Evolutionary conservation across 64 coral and sea anemone genomes (phyloP).

Genomic region (Stichodactyla mertensii): DNA sequence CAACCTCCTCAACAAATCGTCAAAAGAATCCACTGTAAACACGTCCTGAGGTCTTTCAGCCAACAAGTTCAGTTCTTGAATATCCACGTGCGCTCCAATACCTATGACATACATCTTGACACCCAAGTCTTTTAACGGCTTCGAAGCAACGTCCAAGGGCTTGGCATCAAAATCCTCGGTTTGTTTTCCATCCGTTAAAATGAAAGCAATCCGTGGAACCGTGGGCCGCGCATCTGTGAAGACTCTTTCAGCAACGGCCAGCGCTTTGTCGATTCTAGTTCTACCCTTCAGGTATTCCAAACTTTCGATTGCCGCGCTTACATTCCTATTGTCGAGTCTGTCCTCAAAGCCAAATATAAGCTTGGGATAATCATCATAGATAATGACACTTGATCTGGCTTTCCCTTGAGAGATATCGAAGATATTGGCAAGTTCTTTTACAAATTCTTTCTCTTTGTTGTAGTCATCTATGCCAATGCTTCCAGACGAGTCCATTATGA

Average conservation of each 20-base stretch:
- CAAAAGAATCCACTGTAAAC: conserved; percentile 70
- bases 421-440: conserved; percentile 67
- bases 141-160: conserved; percentile 46
- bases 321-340: conserved; percentile 24
- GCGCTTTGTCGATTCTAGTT: conserved; percentile 71
- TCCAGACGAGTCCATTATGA: conserved; percentile 80
- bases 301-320: conserved; percentile 44
- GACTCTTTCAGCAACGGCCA: conserved; percentile 23
- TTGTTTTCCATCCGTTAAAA: conserved; percentile 88
- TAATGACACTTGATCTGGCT: conserved; percentile 62
- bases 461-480: conserved; percentile 71
- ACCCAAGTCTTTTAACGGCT: conserved; percentile 61
- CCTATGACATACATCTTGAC: conserved; percentile 78
- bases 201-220: conserved; percentile 74
- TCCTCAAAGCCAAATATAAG: conserved; percentile 54
- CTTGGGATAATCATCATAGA: conserved; percentile 65
- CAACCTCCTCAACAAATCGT: conserved; percentile 27
- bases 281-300: conserved; percentile 53
- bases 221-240: conserved; percentile 52
- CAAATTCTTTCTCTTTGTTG: conserved; percentile 77
- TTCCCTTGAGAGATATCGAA: conserved; percentile 52
- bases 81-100: conserved; percentile 42
- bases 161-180: conserved; percentile 65
- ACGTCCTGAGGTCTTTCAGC: conserved; percentile 52
- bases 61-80: conserved; percentile 46